Base-by-base conservation (phyloP, 2,113 vertebrate species). In the Campylomormyrus tamandua region DNA sequence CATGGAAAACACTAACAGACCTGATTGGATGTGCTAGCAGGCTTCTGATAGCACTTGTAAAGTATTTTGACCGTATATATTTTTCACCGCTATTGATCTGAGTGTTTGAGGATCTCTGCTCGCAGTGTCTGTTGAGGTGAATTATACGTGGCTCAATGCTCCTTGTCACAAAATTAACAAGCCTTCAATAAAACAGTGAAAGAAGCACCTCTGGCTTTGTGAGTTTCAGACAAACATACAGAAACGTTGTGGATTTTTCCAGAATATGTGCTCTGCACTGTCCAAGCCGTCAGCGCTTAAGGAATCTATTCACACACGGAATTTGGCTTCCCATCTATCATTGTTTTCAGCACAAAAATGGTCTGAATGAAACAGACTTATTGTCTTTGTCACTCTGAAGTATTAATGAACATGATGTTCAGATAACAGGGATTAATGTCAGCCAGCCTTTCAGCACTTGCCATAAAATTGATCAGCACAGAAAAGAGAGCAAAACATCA, bases 11-110 rank as follows among this genome's bases (percentile, higher is more conserved):
- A 90, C 89, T 93, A 92, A 92, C 91, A 93, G 87, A 90, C n/a
- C 90, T 92, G 93, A 95, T 95, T 95, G 93, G 95, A 96, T 96
- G 94, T 95, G 94, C 94, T 87, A 74, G 93, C 92, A 95, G 95
- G 94, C 91, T 52, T 92, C 45, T 48, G 42, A 84, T 35, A 80
- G 35, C 13, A 80, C 35, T 35, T 89, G 90, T 92, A 88, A 77
- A 91, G 92, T 92, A 94, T 93, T 92, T 58, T 90, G 87, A 17
- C 83, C 90, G 91, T 80, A 93, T 92, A 95, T 93, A 91, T 92
- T 94, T 93, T 91, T 42, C 84, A 90, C 91, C 52, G 17, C 91
- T 92, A 74, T 92, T 92, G 92, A 92, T 8, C 90, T 93, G 91
- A 90, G 27, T 89, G 85, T 77, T 92, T 42, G 27, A 31, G 88